Percentiles rank a stretch among this genome's conserved stretches.
These are phyloP conservation scores for Scaptomyza flava DNA, from an alignment of 2,888 invertebrate species.

Conservation along the genomic window DNA sequence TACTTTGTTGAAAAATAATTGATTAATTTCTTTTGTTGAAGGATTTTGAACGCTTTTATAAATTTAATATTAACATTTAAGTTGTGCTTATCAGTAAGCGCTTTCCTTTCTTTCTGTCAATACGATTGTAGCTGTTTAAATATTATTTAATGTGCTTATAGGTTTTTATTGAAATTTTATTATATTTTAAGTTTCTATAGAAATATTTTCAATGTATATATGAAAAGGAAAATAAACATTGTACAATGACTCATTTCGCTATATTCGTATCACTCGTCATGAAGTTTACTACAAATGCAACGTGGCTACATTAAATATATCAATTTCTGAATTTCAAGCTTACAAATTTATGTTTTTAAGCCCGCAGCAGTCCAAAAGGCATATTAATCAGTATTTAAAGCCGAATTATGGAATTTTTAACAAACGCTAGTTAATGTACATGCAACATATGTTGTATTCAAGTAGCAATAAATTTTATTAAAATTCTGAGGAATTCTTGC, in stretches of 20 bases:
- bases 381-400: background rate
- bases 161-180: background rate
- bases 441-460: background rate
- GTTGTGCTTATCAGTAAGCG: too few species aligned
- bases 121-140: too few species aligned
- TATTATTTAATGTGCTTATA: too few species aligned
- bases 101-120: too few species aligned
- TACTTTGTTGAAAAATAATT: background rate
- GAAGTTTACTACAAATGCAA: too few species aligned
- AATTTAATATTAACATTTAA: background rate
- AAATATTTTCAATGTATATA: background rate
- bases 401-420: background rate
- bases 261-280: too few species aligned
- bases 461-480: too few species aligned
- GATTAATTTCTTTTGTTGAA: background rate
- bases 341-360: background rate
- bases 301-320: background rate
- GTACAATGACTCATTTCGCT: too few species aligned
- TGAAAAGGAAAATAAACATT: background rate
- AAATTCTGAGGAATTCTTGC: too few species aligned
- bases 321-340: background rate
- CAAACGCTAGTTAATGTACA: slow-evolving; percentile 1
- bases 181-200: background rate
- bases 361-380: background rate
- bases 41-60: too few species aligned